Conservation (phyloP, 2,113 vertebrate genomes). For the Gopherus flavomarginatus region DNA sequence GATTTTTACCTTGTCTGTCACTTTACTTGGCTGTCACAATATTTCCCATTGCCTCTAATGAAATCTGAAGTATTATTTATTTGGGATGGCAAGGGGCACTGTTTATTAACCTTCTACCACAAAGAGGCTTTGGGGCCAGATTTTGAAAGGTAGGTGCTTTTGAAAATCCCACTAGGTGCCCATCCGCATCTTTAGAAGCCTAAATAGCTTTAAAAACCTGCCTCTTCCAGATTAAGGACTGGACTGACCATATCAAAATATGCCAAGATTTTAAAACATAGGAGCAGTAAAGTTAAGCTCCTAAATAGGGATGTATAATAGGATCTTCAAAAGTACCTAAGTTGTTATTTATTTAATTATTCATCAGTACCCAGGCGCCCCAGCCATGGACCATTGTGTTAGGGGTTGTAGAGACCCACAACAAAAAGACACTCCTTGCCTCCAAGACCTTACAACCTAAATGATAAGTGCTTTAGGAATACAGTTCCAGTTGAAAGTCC, state of each 20-base stretch:
- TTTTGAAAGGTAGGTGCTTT: background rate
- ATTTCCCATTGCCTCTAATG: background rate
- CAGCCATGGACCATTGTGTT: background rate
- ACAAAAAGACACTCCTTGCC: background rate
- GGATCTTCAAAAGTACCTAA: background rate
- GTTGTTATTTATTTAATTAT: background rate
- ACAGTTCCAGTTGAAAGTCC: background rate
- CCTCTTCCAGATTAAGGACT: background rate
- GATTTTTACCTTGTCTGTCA: constrained; percentile 26
- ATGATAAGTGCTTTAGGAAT: background rate
- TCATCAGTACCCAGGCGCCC: background rate
- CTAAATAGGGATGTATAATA: background rate
- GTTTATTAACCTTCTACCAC: background rate
- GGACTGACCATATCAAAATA: background rate
- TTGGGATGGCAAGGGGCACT: background rate
- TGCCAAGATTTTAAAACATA: background rate
- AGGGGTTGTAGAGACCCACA: background rate
- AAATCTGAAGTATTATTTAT: background rate
- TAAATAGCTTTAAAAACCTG: background rate
- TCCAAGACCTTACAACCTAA: background rate
- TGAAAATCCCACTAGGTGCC: background rate
- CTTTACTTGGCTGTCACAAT: background rate
- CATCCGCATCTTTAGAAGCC: background rate
- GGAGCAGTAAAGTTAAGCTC: background rate
- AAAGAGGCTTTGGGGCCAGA: background rate